Evolutionary conservation across 1,140 invertebrate genomes (phyloP).

Genomic region (Cotesia vestalis): DNA sequence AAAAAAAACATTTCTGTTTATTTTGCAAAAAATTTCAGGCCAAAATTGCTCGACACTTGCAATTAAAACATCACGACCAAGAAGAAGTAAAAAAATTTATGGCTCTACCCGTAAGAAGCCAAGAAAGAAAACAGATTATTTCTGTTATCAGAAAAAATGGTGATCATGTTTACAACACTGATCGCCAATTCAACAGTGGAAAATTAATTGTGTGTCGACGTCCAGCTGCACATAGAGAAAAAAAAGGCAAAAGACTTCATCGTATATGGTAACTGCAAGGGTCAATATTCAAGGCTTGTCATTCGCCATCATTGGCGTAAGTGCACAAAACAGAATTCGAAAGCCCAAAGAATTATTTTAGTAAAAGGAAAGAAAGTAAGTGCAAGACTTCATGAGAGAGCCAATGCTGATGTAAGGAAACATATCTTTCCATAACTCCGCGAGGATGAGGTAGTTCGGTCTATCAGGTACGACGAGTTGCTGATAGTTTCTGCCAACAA

Average conservation of each 20-base stretch:
- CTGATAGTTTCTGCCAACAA: conserved; percentile 36
- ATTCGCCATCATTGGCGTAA: conserved; percentile 32
- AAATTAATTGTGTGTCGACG: conserved; percentile 41
- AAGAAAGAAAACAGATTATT: conserved; percentile 33
- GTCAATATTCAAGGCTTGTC: neutral
- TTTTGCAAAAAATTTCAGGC: conserved; percentile 41
- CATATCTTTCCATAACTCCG: conserved; percentile 38
- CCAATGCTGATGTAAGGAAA: conserved; percentile 26
- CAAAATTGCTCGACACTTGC: conserved; percentile 40
- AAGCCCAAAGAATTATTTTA: conserved; percentile 13
- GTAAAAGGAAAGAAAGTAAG: conserved; percentile 26
- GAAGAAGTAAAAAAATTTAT: conserved; percentile 37
- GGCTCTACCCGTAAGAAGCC: neutral
- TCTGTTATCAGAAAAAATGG: conserved; percentile 36
- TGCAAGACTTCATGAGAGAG: conserved; percentile 27
- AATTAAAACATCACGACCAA: conserved; percentile 37
- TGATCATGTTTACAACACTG: conserved; percentile 38
- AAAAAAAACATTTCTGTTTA: conserved; percentile 42
- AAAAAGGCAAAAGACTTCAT: conserved; percentile 28
- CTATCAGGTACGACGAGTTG: conserved; percentile 42
- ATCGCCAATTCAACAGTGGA: conserved; percentile 35
- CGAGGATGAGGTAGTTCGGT: conserved; percentile 38
- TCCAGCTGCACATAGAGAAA: conserved; percentile 19
- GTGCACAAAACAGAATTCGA: conserved; percentile 24
- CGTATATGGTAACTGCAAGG: conserved; percentile 31